phyloP scores from a whole-genome alignment of 2,888 invertebrate genomes.

The Drosophila phalerata region DNA sequence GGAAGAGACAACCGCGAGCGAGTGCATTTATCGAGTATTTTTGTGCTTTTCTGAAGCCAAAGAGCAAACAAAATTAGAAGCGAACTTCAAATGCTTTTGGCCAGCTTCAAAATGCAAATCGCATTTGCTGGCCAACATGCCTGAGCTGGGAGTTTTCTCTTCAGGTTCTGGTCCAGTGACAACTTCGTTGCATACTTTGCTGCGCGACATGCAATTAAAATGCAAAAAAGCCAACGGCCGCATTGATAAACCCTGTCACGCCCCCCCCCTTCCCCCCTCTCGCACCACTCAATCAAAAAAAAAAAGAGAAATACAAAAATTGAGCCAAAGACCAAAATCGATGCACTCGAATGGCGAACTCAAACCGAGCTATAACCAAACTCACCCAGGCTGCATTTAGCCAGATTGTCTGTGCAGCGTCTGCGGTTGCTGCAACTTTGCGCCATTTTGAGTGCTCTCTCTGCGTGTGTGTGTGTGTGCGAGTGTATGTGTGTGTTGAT shows the following conservation, averaged over 20 bases:
- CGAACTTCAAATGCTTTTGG: conserved; percentile 72
- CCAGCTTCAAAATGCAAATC: conserved; percentile 79
- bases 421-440: conserved; percentile 76
- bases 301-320: not conserved
- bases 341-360: conserved; percentile 70
- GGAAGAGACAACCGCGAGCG: conserved; percentile 48
- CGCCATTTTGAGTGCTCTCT: conserved; percentile 29
- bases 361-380: conserved; percentile 21
- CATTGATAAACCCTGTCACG: not conserved
- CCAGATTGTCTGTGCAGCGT: conserved; percentile 66
- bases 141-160: not conserved
- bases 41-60: conserved; percentile 53
- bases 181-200: conserved; percentile 75
- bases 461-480: conserved; percentile 15
- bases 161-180: conserved; percentile 33
- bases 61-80: conserved; percentile 74
- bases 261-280: conserved; percentile 1
- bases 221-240: conserved; percentile 73
- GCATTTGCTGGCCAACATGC: conserved; percentile 49
- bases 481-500: conserved; percentile 57
- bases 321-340: conserved; percentile 74
- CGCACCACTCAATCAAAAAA: not conserved
- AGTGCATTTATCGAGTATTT: conserved; percentile 32
- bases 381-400: conserved; percentile 46
- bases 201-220: conserved; percentile 80